Base-by-base conservation (phyloP, 2,888 invertebrate genomes). In the Argyresthia albistria region DNA sequence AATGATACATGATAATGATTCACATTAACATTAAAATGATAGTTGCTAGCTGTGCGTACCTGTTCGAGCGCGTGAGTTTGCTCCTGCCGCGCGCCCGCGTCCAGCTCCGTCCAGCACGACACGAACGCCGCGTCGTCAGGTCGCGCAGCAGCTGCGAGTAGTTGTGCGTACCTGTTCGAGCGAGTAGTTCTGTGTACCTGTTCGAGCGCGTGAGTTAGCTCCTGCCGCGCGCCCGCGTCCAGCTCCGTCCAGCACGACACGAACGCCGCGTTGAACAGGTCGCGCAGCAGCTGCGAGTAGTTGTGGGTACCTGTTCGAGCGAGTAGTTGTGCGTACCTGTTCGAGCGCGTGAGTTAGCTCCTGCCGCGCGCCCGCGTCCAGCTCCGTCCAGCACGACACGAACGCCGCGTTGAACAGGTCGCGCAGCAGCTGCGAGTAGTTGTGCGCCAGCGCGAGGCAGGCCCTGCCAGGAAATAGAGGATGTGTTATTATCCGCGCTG, bases 241-340 rank as follows among this genome's bases (percentile, higher is more conserved):
- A 99, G 80, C 76, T 98, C 98, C 0, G 97, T 96, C 99, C 99
- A 99, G 70, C 99, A 98, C 0, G 98, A 98, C 59, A 99, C 97
- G 73, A 99, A 99, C 0, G 99, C 98, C 0, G 99, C 98, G 77
- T 99, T 99, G 72, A 99, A 99, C 35, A 99, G 81, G 70, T 99
- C 98, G 56, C 96, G 91, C 0, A 98, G 93, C 16, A 99, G 80
- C 66, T 97, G 97, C 1, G 96, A 94, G 77, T 99, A 97, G 39
- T n/a, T n/a, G 3, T 25, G 25, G 3, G 25, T 25, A 25, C 25
- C 25, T 25, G 25, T 25, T 25, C 6, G 25, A 25, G 25, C 25
- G 6, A 25, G 2, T 25, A 25, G 25, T 25, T 25, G 6, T 90
- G 15, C 97, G 78, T 0, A 97, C 99, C 69, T 96, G 94, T 62